These are phyloP conservation scores for Entomobrya multifasciata DNA, from an alignment of 2,888 invertebrate genomes.

Conservation along the genomic window DNA sequence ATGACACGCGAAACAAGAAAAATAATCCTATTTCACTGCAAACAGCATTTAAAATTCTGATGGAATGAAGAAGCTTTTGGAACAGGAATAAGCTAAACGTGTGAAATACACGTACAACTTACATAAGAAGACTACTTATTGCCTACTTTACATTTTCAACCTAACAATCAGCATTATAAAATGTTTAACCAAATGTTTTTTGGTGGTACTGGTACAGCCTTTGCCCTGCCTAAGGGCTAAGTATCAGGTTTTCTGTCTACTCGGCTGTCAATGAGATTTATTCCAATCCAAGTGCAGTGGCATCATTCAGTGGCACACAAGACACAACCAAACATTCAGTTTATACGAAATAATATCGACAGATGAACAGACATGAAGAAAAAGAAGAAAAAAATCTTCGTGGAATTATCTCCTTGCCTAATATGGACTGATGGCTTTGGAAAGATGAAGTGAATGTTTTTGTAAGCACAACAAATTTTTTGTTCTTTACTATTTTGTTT, in stretches of 20 bases:
- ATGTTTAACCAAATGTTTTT: not conserved
- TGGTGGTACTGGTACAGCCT: not conserved
- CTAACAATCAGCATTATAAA: slow-evolving; percentile 9
- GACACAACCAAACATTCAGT: not conserved
- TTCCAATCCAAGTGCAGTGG: slow-evolving; percentile 21
- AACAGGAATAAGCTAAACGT: no score
- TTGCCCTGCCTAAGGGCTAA: slow-evolving; percentile 19
- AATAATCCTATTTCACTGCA: not conserved
- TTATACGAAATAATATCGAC: slow-evolving; percentile 13
- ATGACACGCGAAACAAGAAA: no score
- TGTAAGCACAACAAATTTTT: slow-evolving; percentile 32
- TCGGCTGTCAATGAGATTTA: slow-evolving; percentile 32
- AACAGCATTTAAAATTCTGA: not conserved
- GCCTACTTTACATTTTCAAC: not conserved
- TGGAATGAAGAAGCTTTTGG: no score
- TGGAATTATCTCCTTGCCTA: slow-evolving; percentile 44
- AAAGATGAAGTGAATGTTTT: no score
- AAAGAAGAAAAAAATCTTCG: no score
- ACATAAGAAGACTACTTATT: no score
- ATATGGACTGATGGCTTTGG: slow-evolving; percentile 40
- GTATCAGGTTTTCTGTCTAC: slow-evolving; percentile 47
- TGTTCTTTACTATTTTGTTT: slow-evolving; percentile 38
- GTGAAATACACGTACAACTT: not conserved
- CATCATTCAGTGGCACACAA: not conserved
- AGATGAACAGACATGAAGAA: not conserved